These are phyloP conservation scores for Anableps anableps DNA, from an alignment of 2,797 vertebrate genomes.

Conservation along the genomic window DNA sequence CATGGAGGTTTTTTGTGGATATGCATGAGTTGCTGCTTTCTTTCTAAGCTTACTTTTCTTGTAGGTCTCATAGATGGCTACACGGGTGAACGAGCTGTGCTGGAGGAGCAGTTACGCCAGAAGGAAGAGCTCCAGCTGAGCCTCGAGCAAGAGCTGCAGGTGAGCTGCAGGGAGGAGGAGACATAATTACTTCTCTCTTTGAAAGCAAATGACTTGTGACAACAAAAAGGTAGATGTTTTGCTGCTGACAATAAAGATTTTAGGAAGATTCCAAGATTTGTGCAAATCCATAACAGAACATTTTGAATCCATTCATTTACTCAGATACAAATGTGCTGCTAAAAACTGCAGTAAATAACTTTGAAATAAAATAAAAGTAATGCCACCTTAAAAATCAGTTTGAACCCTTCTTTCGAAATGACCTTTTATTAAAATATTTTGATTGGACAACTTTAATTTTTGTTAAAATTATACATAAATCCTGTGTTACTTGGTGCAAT, in stretches of 20 bases:
- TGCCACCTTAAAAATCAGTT: not conserved
- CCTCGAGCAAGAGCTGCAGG: constrained; percentile 91
- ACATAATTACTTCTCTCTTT: constrained; percentile 10
- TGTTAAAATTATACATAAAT: not conserved
- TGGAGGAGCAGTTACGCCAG: constrained; percentile 91
- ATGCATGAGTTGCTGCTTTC: not conserved
- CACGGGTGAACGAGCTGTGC: constrained; percentile 87
- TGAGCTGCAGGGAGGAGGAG: constrained; percentile 47
- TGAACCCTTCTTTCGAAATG: not conserved
- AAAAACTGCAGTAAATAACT: not conserved
- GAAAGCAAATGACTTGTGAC: constrained; percentile 6
- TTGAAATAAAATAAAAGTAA: not conserved
- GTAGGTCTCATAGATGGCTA: constrained; percentile 94
- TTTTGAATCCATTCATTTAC: not conserved
- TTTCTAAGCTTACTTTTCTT: not conserved
- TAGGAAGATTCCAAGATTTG: not conserved
- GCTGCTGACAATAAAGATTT: not conserved
- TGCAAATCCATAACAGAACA: not conserved
- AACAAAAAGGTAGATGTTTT: not conserved
- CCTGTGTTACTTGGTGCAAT: not conserved
- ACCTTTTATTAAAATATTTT: too few relatives aligned
- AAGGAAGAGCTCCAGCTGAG: constrained; percentile 87
- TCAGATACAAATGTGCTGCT: not conserved
- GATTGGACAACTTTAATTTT: too few relatives aligned
- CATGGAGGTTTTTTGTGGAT: not conserved